Evolutionary conservation across 1,140 invertebrate species (phyloP).

Genomic region (Drosophila bocqueti): DNA sequence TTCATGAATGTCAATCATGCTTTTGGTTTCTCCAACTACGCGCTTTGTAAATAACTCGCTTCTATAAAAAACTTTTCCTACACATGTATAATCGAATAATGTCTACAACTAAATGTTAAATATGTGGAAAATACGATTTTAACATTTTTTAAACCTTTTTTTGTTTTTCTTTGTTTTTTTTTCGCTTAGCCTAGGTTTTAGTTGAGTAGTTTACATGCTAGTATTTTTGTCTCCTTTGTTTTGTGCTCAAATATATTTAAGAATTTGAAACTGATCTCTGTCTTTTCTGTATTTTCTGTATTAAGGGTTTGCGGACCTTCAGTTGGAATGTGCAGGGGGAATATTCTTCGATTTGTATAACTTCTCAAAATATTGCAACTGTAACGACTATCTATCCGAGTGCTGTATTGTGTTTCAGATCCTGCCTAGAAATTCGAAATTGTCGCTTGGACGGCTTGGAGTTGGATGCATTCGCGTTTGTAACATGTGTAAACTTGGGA

Average conservation of each 20-base stretch:
- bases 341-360: constrained; percentile 46
- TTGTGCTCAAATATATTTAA: constrained; percentile 73
- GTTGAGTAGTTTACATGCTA: constrained; percentile 65
- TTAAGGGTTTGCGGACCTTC: constrained; percentile 21
- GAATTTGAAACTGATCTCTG: constrained; percentile 56
- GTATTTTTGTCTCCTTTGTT: constrained; percentile 60
- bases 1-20: constrained; percentile 33
- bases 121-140: constrained; percentile 72
- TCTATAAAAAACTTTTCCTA: constrained; percentile 72
- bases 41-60: constrained; percentile 69
- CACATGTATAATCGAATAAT: constrained; percentile 80
- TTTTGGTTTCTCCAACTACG: constrained; percentile 66
- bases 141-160: constrained; percentile 35
- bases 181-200: constrained; percentile 61
- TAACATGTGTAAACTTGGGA: constrained; percentile 69
- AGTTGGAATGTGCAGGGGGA: constrained; percentile 66
- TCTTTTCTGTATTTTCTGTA: constrained; percentile 46
- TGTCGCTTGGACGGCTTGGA: constrained; percentile 75
- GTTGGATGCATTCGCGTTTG: constrained; percentile 63
- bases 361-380: constrained; percentile 61
- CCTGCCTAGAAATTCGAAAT: constrained; percentile 79
- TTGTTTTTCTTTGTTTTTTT: constrained; percentile 5
- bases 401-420: constrained; percentile 47
- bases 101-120: constrained; percentile 76
- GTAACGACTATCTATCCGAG: constrained; percentile 52